phyloP scores from a whole-genome alignment of 2,113 vertebrate species.

The Eulemur rufifrons region DNA sequence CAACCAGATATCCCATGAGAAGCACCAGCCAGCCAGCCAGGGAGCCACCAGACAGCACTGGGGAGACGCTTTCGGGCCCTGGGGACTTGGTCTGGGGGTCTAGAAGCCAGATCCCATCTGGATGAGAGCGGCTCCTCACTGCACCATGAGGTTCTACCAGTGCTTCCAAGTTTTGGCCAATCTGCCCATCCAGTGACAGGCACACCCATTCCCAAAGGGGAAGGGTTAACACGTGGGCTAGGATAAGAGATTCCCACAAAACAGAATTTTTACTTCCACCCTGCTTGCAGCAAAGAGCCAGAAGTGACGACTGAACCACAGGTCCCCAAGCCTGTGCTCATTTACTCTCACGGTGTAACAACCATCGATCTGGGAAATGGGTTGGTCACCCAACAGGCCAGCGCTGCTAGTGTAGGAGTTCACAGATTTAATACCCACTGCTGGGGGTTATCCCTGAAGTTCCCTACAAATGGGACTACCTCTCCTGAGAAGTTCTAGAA shows the following conservation, averaged over 20 bases:
- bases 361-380: neutral
- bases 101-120: neutral
- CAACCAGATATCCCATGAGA: neutral
- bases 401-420: neutral
- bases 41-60: accelerated
- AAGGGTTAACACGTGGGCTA: neutral
- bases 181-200: neutral
- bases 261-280: neutral
- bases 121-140: accelerated
- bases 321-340: neutral
- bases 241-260: neutral
- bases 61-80: neutral
- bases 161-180: neutral
- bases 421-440: neutral
- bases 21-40: neutral
- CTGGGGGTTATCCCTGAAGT: neutral
- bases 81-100: neutral
- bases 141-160: accelerated
- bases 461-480: accelerated
- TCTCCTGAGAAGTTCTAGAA: neutral
- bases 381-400: neutral
- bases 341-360: neutral
- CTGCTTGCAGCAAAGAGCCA: neutral
- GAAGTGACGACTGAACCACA: accelerated
- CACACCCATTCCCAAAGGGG: too few relatives aligned